These are phyloP conservation scores for Cyaniris semiargus DNA, from an alignment of 2,888 invertebrate genomes.

Conservation along the genomic window DNA sequence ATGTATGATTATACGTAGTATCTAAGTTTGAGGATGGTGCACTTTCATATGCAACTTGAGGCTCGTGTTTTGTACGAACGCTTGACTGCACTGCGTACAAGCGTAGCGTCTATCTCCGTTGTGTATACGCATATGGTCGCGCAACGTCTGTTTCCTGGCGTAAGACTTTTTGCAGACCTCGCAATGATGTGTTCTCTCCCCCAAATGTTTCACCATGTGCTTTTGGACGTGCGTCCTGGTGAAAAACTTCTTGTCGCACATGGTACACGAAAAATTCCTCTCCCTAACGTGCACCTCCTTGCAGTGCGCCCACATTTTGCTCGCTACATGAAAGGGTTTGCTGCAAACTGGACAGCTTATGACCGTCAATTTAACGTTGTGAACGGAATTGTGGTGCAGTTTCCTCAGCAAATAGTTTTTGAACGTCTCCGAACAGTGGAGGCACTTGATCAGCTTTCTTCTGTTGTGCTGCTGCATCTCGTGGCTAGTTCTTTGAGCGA, in stretches of 20 bases:
- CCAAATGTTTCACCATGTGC: constrained; percentile 76
- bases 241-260: constrained; percentile 76
- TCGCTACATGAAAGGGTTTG: constrained; percentile 60
- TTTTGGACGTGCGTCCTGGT: constrained; percentile 73
- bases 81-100: constrained; percentile 56
- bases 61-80: constrained; percentile 60
- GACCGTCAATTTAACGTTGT: constrained; percentile 54
- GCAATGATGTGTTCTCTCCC: constrained; percentile 70
- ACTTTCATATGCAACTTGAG: constrained; percentile 57
- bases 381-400: constrained; percentile 54
- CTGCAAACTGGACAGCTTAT: constrained; percentile 61
- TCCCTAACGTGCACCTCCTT: constrained; percentile 71
- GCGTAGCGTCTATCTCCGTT: constrained; percentile 54
- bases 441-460: constrained; percentile 56
- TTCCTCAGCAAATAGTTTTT: constrained; percentile 58
- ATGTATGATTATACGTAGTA: not conserved
- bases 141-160: constrained; percentile 63
- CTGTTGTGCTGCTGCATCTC: constrained; percentile 56
- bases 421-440: constrained; percentile 60
- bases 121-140: constrained; percentile 66
- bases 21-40: constrained; percentile 49
- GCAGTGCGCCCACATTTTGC: constrained; percentile 62
- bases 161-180: constrained; percentile 74
- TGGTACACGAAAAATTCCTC: constrained; percentile 66
- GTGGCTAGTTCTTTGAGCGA: constrained; percentile 57